Conservation (phyloP, 2,888 invertebrate species). For the Pteria penguin region DNA sequence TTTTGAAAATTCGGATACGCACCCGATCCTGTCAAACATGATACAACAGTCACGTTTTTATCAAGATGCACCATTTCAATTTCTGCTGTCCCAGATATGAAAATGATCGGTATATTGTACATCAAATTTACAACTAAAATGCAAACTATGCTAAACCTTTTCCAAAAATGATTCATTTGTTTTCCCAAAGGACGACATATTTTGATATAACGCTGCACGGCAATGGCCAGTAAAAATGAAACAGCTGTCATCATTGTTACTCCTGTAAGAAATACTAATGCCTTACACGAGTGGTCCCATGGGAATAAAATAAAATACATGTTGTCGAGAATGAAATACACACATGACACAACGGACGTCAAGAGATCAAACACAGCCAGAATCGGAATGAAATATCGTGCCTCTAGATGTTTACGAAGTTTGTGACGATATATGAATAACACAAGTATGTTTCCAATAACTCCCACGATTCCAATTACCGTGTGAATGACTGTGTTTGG, state of each 20-base stretch:
- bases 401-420: background rate
- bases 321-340: background rate
- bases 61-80: background rate
- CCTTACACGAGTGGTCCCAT: background rate
- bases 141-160: background rate
- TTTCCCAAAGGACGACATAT: conserved; percentile 16
- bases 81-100: background rate
- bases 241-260: background rate
- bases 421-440: background rate
- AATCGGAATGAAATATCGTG: background rate
- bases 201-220: conserved; percentile 4
- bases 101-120: background rate
- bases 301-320: background rate
- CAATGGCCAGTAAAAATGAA: conserved; percentile 1
- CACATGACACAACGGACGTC: background rate
- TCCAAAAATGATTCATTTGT: conserved; percentile 5
- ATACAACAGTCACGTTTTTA: background rate
- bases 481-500: background rate
- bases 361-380: background rate
- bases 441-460: background rate
- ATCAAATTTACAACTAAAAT: background rate
- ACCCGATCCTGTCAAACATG: background rate
- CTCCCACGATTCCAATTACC: background rate
- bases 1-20: background rate
- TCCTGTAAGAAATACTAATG: background rate